Base-by-base conservation (phyloP, 1,140 invertebrate genomes). In the Trichogramma pretiosum region DNA sequence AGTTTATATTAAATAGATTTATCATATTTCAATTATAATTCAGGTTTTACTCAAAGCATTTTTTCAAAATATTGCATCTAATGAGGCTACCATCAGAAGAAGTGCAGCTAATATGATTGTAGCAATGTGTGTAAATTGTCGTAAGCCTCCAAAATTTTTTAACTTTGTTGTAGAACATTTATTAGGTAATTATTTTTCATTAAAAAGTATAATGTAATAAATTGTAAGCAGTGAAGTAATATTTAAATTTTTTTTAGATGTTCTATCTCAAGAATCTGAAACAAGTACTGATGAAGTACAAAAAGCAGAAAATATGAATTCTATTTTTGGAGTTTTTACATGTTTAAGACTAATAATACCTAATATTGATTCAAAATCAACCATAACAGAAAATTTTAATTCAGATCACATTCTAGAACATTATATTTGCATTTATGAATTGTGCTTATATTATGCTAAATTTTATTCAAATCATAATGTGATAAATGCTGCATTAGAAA, bases 401-500 rank as follows among this genome's bases (percentile, higher is more conserved):
- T 60, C 62, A 10, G 44, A 45, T 10, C 50, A 59, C 26, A 51
- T 49, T 54, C 62, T 68, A 53, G 68, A 70, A 40, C 65, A 57
- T 36, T 56, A 76, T 43, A 61, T 77, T 28, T 69, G 89, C 81
- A 74, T 93, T 14, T 91, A 89, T 65, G 84, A 92, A 64, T 65
- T 90, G n/a, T 83, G 85, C 60, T 59, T 93, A 16, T 72, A 83
- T 59, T 86, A 83, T 63, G 75, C 79, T 22, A 74, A 79, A 42
- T 72, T 64, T 17, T 79, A 82, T 59, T 67, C 67, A 2, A 85
- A 91, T 65, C 88, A 91, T 63, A 92, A 92, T 69, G 76, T 90
- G n/a, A 77, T 89, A 41, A 89, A 88, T 52, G 77, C 86, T 7
- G 76, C 85, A 16, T 71, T 93, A 53, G 90, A 94, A 70, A 84